Evolutionary conservation across 2,797 vertebrate genomes (phyloP).

Genomic region (Anguilla obscura): DNA sequence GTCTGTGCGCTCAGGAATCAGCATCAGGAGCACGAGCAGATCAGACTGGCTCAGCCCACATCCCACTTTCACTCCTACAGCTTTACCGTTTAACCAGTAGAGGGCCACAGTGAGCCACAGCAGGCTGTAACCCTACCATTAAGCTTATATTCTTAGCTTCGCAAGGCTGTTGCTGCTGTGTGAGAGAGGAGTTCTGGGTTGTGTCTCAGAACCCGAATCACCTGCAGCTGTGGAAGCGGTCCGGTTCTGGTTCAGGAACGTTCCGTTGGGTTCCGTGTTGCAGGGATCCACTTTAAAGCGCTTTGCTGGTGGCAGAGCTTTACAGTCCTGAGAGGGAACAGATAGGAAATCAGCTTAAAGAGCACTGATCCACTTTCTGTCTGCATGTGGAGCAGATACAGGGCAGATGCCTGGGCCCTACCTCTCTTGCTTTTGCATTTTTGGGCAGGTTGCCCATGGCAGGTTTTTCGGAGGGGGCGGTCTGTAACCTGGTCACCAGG

Average conservation of each 20-base stretch:
- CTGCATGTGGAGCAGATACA: background rate
- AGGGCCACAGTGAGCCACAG: background rate
- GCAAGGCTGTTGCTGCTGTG: background rate
- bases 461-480: conserved; percentile 50
- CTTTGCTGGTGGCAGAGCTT: conserved; percentile 77
- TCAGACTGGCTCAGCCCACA: too few species aligned
- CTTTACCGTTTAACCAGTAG: background rate
- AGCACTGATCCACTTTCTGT: conserved; percentile 23
- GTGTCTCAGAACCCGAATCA: conserved; percentile 4
- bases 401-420: conserved; percentile 42
- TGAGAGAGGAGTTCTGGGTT: background rate
- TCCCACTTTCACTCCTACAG: too few species aligned
- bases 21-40: too few species aligned
- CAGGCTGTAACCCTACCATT: background rate
- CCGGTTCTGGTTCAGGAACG: conserved; percentile 64
- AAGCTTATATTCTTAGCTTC: too few species aligned
- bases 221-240: conserved; percentile 24
- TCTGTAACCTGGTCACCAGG: conserved; percentile 65
- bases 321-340: conserved; percentile 66
- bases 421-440: conserved; percentile 71
- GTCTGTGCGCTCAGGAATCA: background rate
- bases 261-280: conserved; percentile 48
- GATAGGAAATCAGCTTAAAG: conserved; percentile 30
- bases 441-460: conserved; percentile 45
- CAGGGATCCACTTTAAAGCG: conserved; percentile 77